Conservation (phyloP, 2,797 vertebrate species). For the Setipinna tenuifilis region DNA sequence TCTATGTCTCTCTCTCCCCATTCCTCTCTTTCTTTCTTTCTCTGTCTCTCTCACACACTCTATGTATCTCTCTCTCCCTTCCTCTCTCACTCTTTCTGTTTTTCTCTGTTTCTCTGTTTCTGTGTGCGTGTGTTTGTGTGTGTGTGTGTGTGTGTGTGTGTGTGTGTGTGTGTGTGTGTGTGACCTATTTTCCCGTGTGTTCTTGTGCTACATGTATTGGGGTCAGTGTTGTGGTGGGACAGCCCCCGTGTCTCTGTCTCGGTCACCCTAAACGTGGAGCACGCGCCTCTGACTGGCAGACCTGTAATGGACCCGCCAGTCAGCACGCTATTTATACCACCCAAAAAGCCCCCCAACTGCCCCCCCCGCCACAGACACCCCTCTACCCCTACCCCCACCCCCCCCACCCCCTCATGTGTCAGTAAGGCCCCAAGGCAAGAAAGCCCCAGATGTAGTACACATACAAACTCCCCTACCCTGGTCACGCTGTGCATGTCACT, state of each 20-base stretch:
- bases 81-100: not conserved
- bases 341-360: not conserved
- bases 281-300: not conserved
- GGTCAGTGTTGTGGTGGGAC: not conserved
- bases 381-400: no score
- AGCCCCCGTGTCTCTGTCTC: not conserved
- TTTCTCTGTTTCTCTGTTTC: not conserved
- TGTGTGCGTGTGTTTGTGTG: not conserved
- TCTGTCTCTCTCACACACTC: no score
- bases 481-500: not conserved
- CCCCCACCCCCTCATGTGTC: not conserved
- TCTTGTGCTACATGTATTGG: not conserved
- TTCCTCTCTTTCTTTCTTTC: not conserved
- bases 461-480: not conserved
- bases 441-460: no score
- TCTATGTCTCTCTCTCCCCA: not conserved
- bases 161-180: not conserved
- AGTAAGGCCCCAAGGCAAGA: not conserved
- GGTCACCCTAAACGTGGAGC: conserved; percentile 19
- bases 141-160: not conserved
- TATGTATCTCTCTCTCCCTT: no score
- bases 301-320: conserved; percentile 31
- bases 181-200: not conserved
- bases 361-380: not conserved
- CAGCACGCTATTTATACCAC: conserved; percentile 47